phyloP scores from a whole-genome alignment of 2,797 vertebrate genomes.

The Balearica regulorum region DNA sequence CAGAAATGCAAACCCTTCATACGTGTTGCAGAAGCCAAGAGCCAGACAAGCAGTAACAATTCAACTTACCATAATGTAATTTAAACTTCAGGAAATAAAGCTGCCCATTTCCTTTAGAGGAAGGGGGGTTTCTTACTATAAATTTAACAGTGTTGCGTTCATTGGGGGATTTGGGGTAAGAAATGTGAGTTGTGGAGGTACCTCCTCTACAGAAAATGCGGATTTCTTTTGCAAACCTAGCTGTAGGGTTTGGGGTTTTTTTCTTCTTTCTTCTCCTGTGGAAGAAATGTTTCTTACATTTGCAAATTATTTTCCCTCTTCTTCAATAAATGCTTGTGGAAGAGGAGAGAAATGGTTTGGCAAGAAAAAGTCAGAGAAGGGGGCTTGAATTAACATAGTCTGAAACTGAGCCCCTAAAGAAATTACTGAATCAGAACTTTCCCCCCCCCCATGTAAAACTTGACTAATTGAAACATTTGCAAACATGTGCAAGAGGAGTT shows the following conservation, averaged over 20 bases:
- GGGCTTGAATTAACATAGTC: background rate
- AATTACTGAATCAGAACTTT: background rate
- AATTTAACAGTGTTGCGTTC: background rate
- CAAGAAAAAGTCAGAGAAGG: background rate
- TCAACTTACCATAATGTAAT: background rate
- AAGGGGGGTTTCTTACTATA: background rate
- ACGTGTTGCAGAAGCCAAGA: background rate
- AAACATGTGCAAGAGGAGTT: rapidly evolving
- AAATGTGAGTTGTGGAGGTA: background rate
- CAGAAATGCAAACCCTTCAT: background rate
- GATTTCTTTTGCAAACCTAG: background rate
- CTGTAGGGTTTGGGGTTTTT: background rate
- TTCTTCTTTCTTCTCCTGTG: background rate
- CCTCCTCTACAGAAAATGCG: background rate
- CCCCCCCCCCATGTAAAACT: background rate
- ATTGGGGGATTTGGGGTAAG: background rate
- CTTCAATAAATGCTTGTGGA: background rate
- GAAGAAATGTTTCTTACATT: background rate
- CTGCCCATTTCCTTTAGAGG: background rate
- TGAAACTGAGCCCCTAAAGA: background rate
- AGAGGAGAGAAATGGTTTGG: background rate
- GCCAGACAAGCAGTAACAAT: background rate
- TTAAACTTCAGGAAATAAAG: background rate
- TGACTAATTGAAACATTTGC: background rate
- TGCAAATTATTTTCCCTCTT: background rate